These are phyloP conservation scores for Gila robusta DNA, from an alignment of 2,797 vertebrate genomes.

Conservation along the genomic window DNA sequence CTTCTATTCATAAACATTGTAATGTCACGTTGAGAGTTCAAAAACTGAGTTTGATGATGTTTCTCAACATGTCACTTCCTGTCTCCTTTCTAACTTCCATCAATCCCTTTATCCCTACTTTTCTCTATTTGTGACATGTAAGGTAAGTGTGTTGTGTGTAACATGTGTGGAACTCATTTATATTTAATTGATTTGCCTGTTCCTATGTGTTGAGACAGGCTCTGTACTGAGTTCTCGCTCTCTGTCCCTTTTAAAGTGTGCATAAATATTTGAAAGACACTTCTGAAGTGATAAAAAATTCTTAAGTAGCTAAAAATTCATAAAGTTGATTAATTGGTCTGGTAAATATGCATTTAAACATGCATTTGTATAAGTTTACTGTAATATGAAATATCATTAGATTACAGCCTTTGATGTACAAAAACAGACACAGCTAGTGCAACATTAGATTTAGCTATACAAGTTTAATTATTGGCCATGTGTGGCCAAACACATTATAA, in stretches of 20 bases:
- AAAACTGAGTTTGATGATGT: not conserved
- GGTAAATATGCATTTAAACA: not conserved
- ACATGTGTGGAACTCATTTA: conserved; percentile 26
- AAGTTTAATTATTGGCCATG: not conserved
- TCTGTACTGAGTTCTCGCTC: conserved; percentile 29
- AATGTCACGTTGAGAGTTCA: not conserved
- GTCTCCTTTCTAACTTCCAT: conserved; percentile 9
- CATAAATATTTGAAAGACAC: conserved; percentile 43
- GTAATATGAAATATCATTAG: not conserved
- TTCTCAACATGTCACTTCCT: conserved; percentile 19
- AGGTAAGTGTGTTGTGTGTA: conserved; percentile 43
- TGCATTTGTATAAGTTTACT: not conserved
- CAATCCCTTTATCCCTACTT: conserved; percentile 20
- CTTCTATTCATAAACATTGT: not conserved
- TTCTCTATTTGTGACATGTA: conserved; percentile 30
- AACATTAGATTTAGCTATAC: not conserved
- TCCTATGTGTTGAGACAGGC: conserved; percentile 43
- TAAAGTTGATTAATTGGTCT: conserved; percentile 3
- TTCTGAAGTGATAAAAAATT: conserved; percentile 5
- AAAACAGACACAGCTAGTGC: not conserved
- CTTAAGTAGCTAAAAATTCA: not conserved
- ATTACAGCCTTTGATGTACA: not conserved
- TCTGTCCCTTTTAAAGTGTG: conserved; percentile 17
- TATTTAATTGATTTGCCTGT: conserved; percentile 45
- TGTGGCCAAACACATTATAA: not conserved